Evolutionary conservation across 2,888 invertebrate species (phyloP).

Genomic region (Noctuana brunneofusca): DNA sequence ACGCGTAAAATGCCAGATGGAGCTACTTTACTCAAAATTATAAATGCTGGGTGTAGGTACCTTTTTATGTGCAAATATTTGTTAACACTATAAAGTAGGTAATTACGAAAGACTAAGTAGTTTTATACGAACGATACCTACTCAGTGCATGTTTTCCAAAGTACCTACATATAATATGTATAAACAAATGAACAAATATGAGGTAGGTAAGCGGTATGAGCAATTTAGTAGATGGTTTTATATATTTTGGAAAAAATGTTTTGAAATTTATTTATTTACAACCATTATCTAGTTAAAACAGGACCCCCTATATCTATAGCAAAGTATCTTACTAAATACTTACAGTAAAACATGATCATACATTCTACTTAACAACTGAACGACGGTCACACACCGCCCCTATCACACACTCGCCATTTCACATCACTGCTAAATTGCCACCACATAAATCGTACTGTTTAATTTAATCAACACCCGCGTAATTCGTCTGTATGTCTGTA

Average conservation of each 20-base stretch:
- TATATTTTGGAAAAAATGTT: no score
- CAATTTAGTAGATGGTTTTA: no score
- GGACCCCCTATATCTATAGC: no score
- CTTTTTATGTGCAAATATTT: no score
- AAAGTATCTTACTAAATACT: neutral
- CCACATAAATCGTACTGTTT: conserved; percentile 76
- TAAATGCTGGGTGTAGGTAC: neutral
- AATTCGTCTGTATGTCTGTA: conserved; percentile 51
- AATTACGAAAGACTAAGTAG: no score
- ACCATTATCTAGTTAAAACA: neutral
- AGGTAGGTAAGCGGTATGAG: no score
- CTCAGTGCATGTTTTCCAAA: no score
- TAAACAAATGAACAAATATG: no score
- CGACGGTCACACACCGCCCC: conserved; percentile 56
- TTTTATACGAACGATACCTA: no score
- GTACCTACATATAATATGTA: no score
- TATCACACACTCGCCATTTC: conserved; percentile 66
- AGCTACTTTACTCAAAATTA: conserved; percentile 46
- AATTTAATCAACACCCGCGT: conserved; percentile 79
- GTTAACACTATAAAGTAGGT: no score
- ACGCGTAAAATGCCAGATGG: conserved; percentile 57
- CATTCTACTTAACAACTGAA: conserved; percentile 63
- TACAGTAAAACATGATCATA: conserved; percentile 42
- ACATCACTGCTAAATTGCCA: conserved; percentile 79
- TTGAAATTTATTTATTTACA: no score